phyloP scores from a whole-genome alignment of 2,797 vertebrate species.

The Sebastiscus tertius region DNA sequence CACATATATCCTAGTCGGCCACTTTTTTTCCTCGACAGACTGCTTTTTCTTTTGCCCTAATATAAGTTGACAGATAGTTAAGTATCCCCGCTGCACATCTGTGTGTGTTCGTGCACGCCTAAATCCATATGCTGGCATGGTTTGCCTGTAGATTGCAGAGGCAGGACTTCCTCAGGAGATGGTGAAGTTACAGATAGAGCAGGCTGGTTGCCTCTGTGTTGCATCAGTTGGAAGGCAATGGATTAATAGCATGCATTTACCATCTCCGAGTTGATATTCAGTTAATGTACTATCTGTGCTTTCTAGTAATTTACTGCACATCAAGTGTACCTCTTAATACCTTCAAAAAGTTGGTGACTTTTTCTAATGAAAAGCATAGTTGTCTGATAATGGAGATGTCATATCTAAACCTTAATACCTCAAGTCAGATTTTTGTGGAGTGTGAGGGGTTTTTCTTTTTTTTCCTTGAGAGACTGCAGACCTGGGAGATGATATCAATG shows the following conservation, averaged over 20 bases:
- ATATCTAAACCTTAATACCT: background rate
- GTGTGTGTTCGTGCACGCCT: constrained; percentile 22
- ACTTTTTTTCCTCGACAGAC: constrained; percentile 48
- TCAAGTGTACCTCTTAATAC: background rate
- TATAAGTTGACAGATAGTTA: constrained; percentile 76
- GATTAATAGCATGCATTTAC: constrained; percentile 42
- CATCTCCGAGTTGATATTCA: constrained; percentile 24
- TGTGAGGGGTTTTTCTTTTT: background rate
- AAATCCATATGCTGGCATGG: constrained; percentile 29
- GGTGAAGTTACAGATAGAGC: constrained; percentile 40
- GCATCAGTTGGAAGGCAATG: constrained; percentile 53
- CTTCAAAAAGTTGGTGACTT: background rate
- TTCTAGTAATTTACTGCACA: constrained; percentile 4
- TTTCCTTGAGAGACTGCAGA: background rate
- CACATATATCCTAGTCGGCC: constrained; percentile 47
- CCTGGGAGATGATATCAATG: background rate
- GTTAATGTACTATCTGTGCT: constrained; percentile 9
- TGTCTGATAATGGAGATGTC: background rate
- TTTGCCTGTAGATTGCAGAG: constrained; percentile 49
- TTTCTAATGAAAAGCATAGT: background rate
- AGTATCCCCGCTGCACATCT: constrained; percentile 53
- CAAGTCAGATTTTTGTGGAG: background rate
- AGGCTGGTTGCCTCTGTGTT: constrained; percentile 55
- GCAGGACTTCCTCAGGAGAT: constrained; percentile 39
- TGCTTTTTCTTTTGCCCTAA: constrained; percentile 67